Conservation (phyloP, 2,797 vertebrate genomes). For the Phaenicophaeus curvirostris region DNA sequence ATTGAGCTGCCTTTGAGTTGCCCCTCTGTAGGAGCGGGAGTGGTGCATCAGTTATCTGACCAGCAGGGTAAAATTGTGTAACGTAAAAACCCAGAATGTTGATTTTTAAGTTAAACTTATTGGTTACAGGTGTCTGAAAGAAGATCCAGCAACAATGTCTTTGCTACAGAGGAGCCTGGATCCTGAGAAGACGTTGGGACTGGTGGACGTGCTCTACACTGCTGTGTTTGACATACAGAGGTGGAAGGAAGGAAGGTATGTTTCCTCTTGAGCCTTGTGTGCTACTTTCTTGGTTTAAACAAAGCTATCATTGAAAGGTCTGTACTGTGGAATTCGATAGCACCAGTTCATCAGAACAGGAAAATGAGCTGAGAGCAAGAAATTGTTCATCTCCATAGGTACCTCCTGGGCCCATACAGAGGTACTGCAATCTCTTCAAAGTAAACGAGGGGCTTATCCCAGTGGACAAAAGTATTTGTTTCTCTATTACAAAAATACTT, state of each 20-base stretch:
- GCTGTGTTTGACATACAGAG: conserved; percentile 91
- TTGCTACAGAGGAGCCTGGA: conserved; percentile 95
- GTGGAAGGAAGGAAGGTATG: conserved; percentile 94
- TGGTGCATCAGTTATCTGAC: not conserved
- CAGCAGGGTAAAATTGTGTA: not conserved
- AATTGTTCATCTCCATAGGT: not conserved
- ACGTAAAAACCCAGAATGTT: not conserved
- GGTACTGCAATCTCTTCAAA: not conserved
- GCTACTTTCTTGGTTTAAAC: not conserved
- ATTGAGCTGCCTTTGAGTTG: not conserved
- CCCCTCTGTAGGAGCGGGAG: not conserved
- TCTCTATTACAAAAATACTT: not conserved
- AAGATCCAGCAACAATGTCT: conserved; percentile 98
- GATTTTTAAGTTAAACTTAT: not conserved
- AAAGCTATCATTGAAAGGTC: not conserved
- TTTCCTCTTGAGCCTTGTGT: not conserved
- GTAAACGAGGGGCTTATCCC: not conserved
- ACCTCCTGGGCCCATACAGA: not conserved
- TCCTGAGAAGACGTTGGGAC: conserved; percentile 94
- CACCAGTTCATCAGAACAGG: not conserved
- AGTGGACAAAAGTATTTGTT: not conserved
- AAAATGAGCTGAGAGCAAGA: not conserved
- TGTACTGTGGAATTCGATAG: not conserved
- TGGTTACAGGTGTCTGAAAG: conserved; percentile 92
- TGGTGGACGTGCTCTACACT: conserved; percentile 96